These are phyloP conservation scores for Leucozona laternaria DNA, from an alignment of 2,888 invertebrate species.

Conservation along the genomic window DNA sequence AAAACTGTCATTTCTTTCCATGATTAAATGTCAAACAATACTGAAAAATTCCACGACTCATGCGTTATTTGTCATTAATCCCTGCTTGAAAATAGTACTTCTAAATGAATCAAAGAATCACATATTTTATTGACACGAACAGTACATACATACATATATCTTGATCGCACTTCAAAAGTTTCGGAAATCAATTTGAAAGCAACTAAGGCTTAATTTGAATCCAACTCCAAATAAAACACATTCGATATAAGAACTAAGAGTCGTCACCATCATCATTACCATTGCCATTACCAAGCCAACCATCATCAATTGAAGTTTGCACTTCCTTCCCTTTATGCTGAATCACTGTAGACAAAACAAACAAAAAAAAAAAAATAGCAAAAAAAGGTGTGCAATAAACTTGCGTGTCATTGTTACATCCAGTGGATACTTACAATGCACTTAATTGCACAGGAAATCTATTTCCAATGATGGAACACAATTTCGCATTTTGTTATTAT, in stretches of 20 bases:
- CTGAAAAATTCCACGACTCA: no score
- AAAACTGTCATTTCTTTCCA: no score
- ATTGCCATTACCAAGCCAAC: neutral
- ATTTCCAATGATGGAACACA: slow-evolving; percentile 61
- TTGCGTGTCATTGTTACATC: slow-evolving; percentile 44
- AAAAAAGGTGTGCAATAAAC: slow-evolving; percentile 52
- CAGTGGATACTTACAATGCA: slow-evolving; percentile 40
- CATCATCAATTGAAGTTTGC: neutral
- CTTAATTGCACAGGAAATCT: slow-evolving; percentile 71
- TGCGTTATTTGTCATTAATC: no score
- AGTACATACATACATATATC: no score
- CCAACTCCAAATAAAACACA: no score
- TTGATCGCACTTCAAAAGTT: no score
- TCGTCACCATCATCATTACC: slow-evolving; percentile 8
- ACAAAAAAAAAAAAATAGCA: neutral
- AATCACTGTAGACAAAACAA: neutral
- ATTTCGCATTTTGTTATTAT: slow-evolving; percentile 49
- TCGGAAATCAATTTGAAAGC: no score
- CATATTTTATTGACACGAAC: no score
- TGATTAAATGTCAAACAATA: no score
- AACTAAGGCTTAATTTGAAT: no score
- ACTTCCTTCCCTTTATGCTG: slow-evolving; percentile 14
- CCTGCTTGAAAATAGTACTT: no score
- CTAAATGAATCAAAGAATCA: no score
- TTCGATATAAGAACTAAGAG: neutral